Base-by-base conservation (phyloP, 30 jellyfish, hydroid and myxozoan genomes). In the Hydractinia echinata region DNA sequence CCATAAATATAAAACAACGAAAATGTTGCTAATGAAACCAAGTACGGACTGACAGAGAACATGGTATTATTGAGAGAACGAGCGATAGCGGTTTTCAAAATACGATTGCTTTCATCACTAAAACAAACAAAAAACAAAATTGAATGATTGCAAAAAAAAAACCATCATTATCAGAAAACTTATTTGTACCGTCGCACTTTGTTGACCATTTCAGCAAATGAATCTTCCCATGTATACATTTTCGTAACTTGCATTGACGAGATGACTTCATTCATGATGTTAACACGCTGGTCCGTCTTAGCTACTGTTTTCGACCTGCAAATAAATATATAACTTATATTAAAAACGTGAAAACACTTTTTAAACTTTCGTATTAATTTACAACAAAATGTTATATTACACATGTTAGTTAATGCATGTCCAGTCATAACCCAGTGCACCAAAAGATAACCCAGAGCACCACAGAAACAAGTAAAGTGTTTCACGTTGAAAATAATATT, bases 201-300 rank as follows among this genome's bases (percentile, higher is more conserved):
- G 39, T 64, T 64, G 39, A 64, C 74, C 74, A 64, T 64, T n/a
- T 64, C 74, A 19, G 79, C 78, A 87, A 90, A 90, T 0, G 95
- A 72, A 13, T 85, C 88, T 70, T 90, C 97, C 97, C 95, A 90
- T 0, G 95, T 79, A 73, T 90, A 82, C 76, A 90, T 79, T 67
- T 90, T 90, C 19, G 83, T 72, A 30, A 85, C 95, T n/a, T 89
- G 90, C 76, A 85, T 85, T 30, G 95, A 89, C 1, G 93, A 55
- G 19, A 90, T 86, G 84, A 90, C 84, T 72, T 90, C 95, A 81
- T 82, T 90, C 74, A 64, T 64, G 7, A 64, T 51, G 39, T 64
- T 64, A 7, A 64, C 39, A n/a, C 74, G 9, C 19, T 13, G 51
- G 4, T 13, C 16, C 2, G 74, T 64, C 39, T 64, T 64, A 13